These are phyloP conservation scores for Drosophila virilis DNA, from an alignment of 1,140 invertebrate species.

Conservation along the genomic window DNA sequence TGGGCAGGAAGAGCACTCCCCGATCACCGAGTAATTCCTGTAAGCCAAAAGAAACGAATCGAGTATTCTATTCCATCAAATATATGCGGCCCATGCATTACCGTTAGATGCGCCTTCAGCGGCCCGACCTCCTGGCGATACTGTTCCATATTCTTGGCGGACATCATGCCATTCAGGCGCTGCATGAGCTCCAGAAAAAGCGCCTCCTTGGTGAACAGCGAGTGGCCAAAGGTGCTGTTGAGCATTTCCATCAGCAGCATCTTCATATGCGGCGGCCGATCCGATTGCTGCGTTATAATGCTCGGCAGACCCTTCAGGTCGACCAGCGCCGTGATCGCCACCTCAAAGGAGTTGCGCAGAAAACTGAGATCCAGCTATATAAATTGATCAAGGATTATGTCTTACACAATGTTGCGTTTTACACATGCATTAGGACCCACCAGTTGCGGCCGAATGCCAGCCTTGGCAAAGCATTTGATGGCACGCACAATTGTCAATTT, in stretches of 20 bases:
- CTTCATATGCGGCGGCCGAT: constrained; percentile 45
- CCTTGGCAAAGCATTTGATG: constrained; percentile 56
- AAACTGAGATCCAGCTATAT: constrained; percentile 57
- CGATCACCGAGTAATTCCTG: constrained; percentile 87
- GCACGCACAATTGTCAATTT: constrained; percentile 54
- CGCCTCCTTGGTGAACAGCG: constrained; percentile 69
- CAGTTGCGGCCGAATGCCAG: constrained; percentile 49
- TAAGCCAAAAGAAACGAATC: not conserved
- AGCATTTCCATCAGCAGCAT: constrained; percentile 60
- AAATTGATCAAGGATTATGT: not conserved
- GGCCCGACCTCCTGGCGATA: constrained; percentile 50
- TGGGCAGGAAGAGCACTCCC: constrained; percentile 91
- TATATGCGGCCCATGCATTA: constrained; percentile 17
- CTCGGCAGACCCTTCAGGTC: constrained; percentile 72
- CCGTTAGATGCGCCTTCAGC: constrained; percentile 51
- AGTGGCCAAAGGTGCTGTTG: constrained; percentile 65
- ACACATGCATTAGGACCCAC: constrained; percentile 48
- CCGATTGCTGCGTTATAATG: constrained; percentile 61
- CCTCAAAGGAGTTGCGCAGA: constrained; percentile 59
- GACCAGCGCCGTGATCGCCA: constrained; percentile 49
- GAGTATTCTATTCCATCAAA: too few relatives aligned
- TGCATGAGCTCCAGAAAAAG: constrained; percentile 71
- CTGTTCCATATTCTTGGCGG: constrained; percentile 24
- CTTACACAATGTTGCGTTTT: not conserved
- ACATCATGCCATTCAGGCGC: constrained; percentile 53